Evolutionary conservation across 2,888 invertebrate genomes (phyloP), one percentile per base, ranked within the genome.

Genomic region (Coremacera marginata): DNA sequence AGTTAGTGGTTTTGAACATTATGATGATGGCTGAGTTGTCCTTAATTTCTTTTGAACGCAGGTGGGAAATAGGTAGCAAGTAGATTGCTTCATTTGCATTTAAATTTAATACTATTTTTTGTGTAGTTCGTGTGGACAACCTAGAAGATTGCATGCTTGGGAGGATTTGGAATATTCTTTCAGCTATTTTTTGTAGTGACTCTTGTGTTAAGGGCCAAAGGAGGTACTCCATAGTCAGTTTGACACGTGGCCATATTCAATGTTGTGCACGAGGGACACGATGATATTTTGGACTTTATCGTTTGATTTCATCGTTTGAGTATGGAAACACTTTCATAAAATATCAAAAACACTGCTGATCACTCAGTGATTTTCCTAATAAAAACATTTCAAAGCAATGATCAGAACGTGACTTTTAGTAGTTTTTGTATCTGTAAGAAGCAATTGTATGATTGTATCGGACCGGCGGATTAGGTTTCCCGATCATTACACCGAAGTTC

Each of bases 81-180:
- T 62, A 60, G 51, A 25, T 57, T 67, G 37, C 65, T 81, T 84
- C 82, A 85, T 86, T 85, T 86, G 84, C 86, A 86, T 86, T 83
- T 84, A 84, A 86, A 86, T 85, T 85, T 84, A 85, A 85, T 86
- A 84, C 82, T 82, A 55, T 52, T 78, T 67, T 25, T 49, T 27
- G 49, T 27, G 49, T 25, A 22, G 31, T 37, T 74, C 19, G 65
- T 62, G 65, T 62, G 73, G 22, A 73, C 63, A 49, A 34, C n/a
- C 14, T 8, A 5, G 16, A n/a, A 44, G 19, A 34, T 74, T 74
- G 74, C 67, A 67, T 74, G 74, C 31, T 16, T 44, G 9, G 31
- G 25, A 25, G 37, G 51, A 65, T 55, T 73, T 67, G 8, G 31
- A 52, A 44, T 25, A 71, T 60, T 5, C 22, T 71, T 57, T 34